These are phyloP conservation scores for Dusona sp. DNA, from an alignment of 2,888 invertebrate species.

Conservation along the genomic window DNA sequence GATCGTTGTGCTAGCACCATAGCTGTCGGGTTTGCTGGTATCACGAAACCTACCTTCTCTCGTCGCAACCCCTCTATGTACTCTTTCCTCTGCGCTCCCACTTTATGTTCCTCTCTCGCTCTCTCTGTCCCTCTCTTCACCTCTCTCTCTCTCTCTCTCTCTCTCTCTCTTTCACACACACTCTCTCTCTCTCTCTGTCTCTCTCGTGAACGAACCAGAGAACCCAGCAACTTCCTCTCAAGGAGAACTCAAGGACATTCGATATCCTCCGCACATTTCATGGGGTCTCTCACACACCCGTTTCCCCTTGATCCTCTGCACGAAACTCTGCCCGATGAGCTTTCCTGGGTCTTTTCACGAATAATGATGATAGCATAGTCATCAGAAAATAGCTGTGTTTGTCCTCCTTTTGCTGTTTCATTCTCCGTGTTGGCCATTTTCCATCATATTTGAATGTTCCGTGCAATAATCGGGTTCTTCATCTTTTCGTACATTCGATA, in stretches of 20 bases:
- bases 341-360: slow-evolving; percentile 11
- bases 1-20: slow-evolving; percentile 75
- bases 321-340: slow-evolving; percentile 22
- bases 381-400: not conserved
- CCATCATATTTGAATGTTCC: not conserved
- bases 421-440: not conserved
- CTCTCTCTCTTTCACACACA: not conserved
- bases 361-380: slow-evolving; percentile 38
- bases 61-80: slow-evolving; percentile 65
- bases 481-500: not conserved
- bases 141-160: slow-evolving; percentile 19
- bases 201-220: slow-evolving; percentile 26
- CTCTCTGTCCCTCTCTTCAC: not conserved
- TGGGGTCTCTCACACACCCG: slow-evolving; percentile 52
- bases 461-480: not conserved
- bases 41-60: slow-evolving; percentile 74
- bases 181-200: not conserved
- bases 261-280: slow-evolving; percentile 65
- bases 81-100: slow-evolving; percentile 55
- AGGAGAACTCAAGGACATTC: slow-evolving; percentile 71
- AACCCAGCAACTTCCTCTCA: slow-evolving; percentile 66
- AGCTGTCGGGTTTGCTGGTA: slow-evolving; percentile 69
- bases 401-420: not conserved
- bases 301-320: slow-evolving; percentile 36
- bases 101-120: slow-evolving; percentile 38